Evolutionary conservation across 2,797 vertebrate species (phyloP), one percentile per base, ranked within the genome.

Genomic region (Eurystomus glaucurus): DNA sequence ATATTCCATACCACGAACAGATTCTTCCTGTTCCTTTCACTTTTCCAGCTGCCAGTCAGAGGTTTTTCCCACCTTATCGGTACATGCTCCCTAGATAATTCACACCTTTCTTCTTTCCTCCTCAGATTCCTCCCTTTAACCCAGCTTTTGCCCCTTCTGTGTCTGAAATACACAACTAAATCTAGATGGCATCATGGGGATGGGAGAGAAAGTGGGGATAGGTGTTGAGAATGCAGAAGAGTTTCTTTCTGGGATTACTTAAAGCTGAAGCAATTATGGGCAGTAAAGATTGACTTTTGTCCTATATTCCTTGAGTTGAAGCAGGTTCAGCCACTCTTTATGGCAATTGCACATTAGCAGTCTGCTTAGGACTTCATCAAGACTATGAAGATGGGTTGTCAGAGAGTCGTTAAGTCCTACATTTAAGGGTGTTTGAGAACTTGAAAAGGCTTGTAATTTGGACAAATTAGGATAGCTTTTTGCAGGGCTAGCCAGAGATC

Each of bases 391-490:
- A 39, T 82, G 65, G 35, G 31, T 50, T 83, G 35, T 64, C 19
- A 7, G 43, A 75, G 31, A 76, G 13, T 35, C 6, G 37, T 18
- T 18, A 66, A 84, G 35, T 77, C 85, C 41, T 94, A 70, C 89
- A 85, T 80, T 66, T 52, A 74, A 81, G 45, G 28, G 23, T 61
- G 35, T 78, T 26, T 72, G 50, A 85, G 72, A 90, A 93, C 74
- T 78, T 75, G 28, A 70, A 93, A 93, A 75, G 23, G 45, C 25
- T 94, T 84, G 11, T 78, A 35, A 84, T 90, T 64, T 88, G 50
- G n/a, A 50, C 28, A 84, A 48, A 86, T 86, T 65, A 65, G 11
- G 18, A 54, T 57, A 79, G 33, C 33, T n/a, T 78, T 93, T 74
- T 64, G 10, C 21, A n/a, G 22, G 35, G 19, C 31, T 74, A 71